These are phyloP conservation scores for Sebastes hubbsi DNA, from an alignment of 2,797 vertebrate species.

Conservation along the genomic window DNA sequence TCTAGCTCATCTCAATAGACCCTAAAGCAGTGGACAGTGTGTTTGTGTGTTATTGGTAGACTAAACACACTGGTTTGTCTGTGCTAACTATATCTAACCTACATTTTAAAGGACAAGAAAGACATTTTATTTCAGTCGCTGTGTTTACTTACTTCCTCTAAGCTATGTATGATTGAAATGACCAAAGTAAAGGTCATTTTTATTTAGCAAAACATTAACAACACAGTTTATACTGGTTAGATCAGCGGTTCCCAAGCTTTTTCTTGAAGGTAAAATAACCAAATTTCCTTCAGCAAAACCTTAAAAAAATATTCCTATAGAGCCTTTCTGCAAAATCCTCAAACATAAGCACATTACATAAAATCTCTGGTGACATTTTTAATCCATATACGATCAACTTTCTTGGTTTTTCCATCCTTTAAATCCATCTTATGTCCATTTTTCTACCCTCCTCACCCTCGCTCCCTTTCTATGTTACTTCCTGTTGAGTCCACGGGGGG, in stretches of 20 bases:
- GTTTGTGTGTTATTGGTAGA: slow-evolving; percentile 24
- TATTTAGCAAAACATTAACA: neutral
- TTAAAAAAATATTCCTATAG: rapidly evolving
- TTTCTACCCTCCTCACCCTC: neutral
- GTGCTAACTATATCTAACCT: slow-evolving; percentile 4
- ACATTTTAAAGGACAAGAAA: slow-evolving; percentile 7
- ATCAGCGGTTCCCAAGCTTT: no score
- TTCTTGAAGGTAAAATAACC: neutral
- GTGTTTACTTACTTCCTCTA: neutral
- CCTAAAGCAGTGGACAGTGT: neutral
- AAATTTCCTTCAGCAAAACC: neutral
- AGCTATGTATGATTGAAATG: neutral
- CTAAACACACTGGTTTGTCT: slow-evolving; percentile 46
- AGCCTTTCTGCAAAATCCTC: neutral
- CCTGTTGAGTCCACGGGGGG: slow-evolving; percentile 62
- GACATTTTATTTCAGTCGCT: neutral
- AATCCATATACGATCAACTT: neutral
- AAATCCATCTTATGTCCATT: neutral
- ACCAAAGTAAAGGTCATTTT: neutral
- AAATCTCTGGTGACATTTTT: neutral
- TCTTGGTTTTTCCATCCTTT: neutral
- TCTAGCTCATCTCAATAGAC: neutral
- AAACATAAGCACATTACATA: neutral
- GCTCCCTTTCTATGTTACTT: slow-evolving; percentile 46
- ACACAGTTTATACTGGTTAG: neutral